Percentiles rank a stretch among this genome's conserved stretches.
Conservation (phyloP, 2,888 invertebrate genomes). For the Zhengitettix transpicula region DNA sequence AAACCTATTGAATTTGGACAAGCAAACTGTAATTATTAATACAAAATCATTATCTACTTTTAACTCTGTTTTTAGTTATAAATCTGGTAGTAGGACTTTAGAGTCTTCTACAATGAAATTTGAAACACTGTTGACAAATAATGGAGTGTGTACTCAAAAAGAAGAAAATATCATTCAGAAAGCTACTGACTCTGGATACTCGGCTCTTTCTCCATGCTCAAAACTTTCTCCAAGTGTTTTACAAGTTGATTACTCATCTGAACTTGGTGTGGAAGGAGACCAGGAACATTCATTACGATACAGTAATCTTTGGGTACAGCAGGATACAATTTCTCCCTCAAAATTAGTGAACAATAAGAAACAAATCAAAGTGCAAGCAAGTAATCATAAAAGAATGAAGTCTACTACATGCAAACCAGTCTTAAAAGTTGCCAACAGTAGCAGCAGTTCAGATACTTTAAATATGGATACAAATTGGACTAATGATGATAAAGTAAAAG, state of each 20-base stretch:
- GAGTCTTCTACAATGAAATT: not conserved
- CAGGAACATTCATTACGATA: not conserved
- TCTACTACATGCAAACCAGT: not conserved
- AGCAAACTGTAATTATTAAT: not conserved
- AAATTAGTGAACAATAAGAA: not conserved
- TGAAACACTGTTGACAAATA: not conserved
- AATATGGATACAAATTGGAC: slow-evolving; percentile 15
- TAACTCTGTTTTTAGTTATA: not conserved
- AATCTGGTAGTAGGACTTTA: slow-evolving; percentile 11
- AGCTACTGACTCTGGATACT: not conserved
- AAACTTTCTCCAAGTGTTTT: slow-evolving; percentile 21
- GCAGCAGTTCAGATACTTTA: slow-evolving; percentile 19
- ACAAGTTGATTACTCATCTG: slow-evolving; percentile 20
- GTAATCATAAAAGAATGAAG: not conserved
- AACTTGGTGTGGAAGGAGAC: not conserved
- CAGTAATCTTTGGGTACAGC: not conserved
- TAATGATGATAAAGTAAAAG: slow-evolving; percentile 1
- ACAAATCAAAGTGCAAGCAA: not conserved
- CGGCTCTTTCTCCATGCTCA: not conserved
- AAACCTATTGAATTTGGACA: not conserved
- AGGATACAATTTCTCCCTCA: not conserved
- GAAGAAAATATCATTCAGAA: not conserved
- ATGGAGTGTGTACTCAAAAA: not conserved
- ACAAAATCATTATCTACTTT: not conserved
- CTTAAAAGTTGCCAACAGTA: slow-evolving; percentile 5